These are phyloP conservation scores for Harpagoxenus sublaevis DNA, from an alignment of 2,888 invertebrate genomes.

Conservation along the genomic window DNA sequence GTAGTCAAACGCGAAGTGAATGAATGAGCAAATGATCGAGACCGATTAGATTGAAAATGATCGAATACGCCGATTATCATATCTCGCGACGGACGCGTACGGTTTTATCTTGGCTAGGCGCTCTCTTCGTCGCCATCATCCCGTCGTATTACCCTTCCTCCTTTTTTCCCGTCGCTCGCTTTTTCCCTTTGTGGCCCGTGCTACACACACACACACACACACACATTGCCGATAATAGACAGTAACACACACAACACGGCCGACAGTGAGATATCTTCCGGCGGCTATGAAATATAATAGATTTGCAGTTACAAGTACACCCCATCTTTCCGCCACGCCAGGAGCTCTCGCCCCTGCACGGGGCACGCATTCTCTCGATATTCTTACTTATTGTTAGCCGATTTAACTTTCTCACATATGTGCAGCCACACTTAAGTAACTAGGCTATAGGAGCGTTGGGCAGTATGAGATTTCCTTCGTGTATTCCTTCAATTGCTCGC, in stretches of 20 bases:
- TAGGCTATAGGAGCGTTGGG: constrained; percentile 73
- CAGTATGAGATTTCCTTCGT: constrained; percentile 67
- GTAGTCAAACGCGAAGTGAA: constrained; percentile 75
- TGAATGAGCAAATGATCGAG: constrained; percentile 70
- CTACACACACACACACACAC: constrained; percentile 14
- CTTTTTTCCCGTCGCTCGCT: background rate
- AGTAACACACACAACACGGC: constrained; percentile 48
- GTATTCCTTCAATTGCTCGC: constrained; percentile 35
- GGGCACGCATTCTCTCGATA: constrained; percentile 29
- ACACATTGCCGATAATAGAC: constrained; percentile 51
- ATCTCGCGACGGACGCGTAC: background rate
- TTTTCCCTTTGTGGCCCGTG: constrained; percentile 13
- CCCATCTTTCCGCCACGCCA: background rate
- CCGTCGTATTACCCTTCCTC: background rate
- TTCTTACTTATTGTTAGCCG: background rate
- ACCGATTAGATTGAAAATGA: constrained; percentile 27
- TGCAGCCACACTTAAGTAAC: constrained; percentile 68
- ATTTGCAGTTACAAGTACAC: constrained; percentile 45
- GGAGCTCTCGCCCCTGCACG: background rate
- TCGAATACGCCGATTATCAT: constrained; percentile 21
- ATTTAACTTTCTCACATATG: constrained; percentile 28
- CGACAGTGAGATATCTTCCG: constrained; percentile 43
- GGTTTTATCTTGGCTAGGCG: background rate
- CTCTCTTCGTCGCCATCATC: background rate
- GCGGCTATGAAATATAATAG: constrained; percentile 64